Conservation (phyloP, 1,140 invertebrate species). For the Prorops nasuta region DNA sequence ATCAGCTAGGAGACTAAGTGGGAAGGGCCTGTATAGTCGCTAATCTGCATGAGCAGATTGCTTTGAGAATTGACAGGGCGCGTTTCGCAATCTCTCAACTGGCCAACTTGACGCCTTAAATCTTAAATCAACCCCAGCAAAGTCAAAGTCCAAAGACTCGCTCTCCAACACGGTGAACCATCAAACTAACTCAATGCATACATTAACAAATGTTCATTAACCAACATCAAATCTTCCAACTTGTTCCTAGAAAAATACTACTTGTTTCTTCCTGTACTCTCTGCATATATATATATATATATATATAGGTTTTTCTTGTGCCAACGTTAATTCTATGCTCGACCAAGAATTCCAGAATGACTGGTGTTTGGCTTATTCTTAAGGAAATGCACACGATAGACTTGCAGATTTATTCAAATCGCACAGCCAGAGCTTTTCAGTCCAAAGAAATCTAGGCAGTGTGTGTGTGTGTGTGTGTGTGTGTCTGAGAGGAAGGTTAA, state of each 20-base stretch:
- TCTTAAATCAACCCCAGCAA: slow-evolving; percentile 44
- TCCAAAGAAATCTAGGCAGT: too few species aligned
- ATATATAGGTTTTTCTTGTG: too few species aligned
- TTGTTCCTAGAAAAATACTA: too few species aligned
- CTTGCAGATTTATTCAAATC: slow-evolving; percentile 34
- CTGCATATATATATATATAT: too few species aligned
- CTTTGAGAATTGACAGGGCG: slow-evolving; percentile 54
- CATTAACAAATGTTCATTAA: too few species aligned
- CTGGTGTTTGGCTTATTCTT: slow-evolving; percentile 17
- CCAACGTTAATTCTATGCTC: too few species aligned
- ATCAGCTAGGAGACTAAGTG: not conserved
- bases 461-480: too few species aligned
- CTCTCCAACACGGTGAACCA: not conserved
- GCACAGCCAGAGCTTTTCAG: slow-evolving; percentile 24
- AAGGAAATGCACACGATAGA: slow-evolving; percentile 25
- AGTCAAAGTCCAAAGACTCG: slow-evolving; percentile 20
- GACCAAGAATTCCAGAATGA: too few species aligned
- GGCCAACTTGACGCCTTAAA: slow-evolving; percentile 35
- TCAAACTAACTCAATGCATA: slow-evolving; percentile 53
- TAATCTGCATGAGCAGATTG: slow-evolving; percentile 56
- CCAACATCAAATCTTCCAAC: too few species aligned
- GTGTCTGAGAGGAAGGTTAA: too few species aligned
- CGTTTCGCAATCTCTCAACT: slow-evolving; percentile 30
- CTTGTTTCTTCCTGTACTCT: too few species aligned
- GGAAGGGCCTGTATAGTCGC: too few species aligned